phyloP scores from a whole-genome alignment of 2,797 vertebrate species.

The Onychomys leucogaster region DNA sequence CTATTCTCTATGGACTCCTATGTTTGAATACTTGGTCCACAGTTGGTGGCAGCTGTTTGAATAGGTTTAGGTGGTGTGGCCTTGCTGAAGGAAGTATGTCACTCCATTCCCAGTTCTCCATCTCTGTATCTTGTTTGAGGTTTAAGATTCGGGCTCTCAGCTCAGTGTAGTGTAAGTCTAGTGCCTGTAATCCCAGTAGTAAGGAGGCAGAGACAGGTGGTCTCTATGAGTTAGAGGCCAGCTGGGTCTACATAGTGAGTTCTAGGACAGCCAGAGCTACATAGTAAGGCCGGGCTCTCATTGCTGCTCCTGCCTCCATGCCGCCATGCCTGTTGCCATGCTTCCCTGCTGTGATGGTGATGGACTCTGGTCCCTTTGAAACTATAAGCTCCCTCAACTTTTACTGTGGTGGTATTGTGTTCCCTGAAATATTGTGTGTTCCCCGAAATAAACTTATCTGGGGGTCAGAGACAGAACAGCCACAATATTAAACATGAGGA shows the following conservation, averaged over 20 bases:
- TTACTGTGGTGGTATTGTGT: no score
- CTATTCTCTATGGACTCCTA: no score
- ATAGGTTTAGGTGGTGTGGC: not conserved
- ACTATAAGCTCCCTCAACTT: not conserved
- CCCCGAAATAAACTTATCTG: no score
- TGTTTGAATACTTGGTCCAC: not conserved
- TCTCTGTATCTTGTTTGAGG: not conserved
- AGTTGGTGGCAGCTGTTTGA: not conserved
- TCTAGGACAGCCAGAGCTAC: no score
- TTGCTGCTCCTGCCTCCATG: no score
- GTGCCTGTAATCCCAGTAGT: not conserved
- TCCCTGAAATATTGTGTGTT: no score
- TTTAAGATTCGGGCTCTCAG: not conserved
- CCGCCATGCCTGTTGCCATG: no score
- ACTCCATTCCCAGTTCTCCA: not conserved
- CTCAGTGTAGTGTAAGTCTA: not conserved
- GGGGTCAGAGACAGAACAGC: no score
- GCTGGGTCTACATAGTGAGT: not conserved
- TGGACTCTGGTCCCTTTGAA: not conserved
- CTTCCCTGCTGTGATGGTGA: not conserved
- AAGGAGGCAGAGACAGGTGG: not conserved
- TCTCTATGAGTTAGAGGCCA: not conserved
- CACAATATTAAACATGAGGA: no score
- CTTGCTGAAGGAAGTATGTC: not conserved
- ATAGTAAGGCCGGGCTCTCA: no score